Evolutionary conservation across 1,140 invertebrate species (phyloP).

Genomic region (Cotesia vestalis): DNA sequence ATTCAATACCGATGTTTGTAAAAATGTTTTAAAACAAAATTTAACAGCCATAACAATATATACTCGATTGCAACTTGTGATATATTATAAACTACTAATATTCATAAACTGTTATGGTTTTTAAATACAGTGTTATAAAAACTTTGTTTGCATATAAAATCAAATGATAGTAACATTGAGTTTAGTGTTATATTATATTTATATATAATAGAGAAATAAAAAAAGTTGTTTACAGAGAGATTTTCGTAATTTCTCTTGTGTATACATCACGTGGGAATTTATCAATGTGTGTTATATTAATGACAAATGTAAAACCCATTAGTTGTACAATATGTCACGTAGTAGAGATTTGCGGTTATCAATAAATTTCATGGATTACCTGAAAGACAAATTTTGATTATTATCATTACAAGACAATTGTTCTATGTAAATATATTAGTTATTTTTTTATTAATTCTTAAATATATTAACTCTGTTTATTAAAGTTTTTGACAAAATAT

Average conservation of each 20-base stretch:
- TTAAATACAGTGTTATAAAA: no score
- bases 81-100: no score
- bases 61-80: no score
- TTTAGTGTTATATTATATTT: background rate
- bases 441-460: no score
- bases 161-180: no score
- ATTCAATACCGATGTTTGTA: no score
- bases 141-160: no score
- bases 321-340: constrained; percentile 60
- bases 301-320: constrained; percentile 55
- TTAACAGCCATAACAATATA: no score
- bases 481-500: no score
- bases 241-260: constrained; percentile 3
- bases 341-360: constrained; percentile 60
- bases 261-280: constrained; percentile 1
- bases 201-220: background rate
- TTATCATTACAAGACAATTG: constrained; percentile 44
- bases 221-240: constrained; percentile 27
- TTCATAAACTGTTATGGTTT: no score
- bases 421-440: background rate
- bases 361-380: constrained; percentile 46
- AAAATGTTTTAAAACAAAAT: no score
- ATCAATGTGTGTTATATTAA: constrained; percentile 16
- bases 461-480: no score
- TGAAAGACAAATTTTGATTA: constrained; percentile 40